phyloP scores from a whole-genome alignment of 1,140 invertebrate species.

The Plodia interpunctella region DNA sequence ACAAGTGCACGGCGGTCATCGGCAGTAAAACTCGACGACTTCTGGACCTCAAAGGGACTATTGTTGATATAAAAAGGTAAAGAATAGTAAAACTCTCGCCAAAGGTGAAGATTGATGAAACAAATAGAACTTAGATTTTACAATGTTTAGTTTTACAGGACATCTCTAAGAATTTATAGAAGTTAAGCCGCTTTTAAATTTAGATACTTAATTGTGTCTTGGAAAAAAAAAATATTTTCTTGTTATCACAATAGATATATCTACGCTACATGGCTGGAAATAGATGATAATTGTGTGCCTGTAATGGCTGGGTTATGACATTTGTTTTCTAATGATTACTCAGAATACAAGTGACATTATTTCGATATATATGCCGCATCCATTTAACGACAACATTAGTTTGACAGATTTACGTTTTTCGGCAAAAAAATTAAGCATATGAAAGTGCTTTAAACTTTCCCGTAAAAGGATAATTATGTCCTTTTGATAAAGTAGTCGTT shows the following conservation, averaged over 20 bases:
- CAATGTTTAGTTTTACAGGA: no score
- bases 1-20: slow-evolving; percentile 35
- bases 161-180: no score
- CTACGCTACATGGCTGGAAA: no score
- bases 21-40: slow-evolving; percentile 42
- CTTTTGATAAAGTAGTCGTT: not conserved
- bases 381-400: not conserved
- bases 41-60: slow-evolving; percentile 25
- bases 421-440: not conserved
- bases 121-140: no score
- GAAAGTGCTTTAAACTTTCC: not conserved
- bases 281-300: no score
- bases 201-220: no score
- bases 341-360: no score
- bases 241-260: no score
- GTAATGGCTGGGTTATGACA: no score
- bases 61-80: not conserved
- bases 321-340: no score
- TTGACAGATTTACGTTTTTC: not conserved
- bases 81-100: not conserved
- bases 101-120: slow-evolving; percentile 55
- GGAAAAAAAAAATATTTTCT: no score
- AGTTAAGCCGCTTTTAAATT: no score
- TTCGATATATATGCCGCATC: not conserved
- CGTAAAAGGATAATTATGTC: slow-evolving; percentile 4